phyloP scores from a whole-genome alignment of 2,113 vertebrate species.

The Cochlearius cochlearius region DNA sequence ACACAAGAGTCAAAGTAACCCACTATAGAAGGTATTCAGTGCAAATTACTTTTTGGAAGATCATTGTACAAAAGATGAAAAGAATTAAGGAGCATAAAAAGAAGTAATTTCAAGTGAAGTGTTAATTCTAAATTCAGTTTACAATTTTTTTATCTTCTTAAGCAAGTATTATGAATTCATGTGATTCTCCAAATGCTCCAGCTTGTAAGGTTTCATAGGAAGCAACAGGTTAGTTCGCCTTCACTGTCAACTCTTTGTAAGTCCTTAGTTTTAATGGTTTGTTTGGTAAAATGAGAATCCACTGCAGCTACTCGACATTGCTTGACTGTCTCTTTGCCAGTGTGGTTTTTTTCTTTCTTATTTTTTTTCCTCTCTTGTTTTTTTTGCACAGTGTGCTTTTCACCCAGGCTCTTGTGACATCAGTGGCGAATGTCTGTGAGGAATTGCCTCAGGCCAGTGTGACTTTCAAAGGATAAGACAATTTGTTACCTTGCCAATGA shows the following conservation, averaged over 20 bases:
- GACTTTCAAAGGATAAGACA: conserved; percentile 72
- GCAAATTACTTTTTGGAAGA: not conserved
- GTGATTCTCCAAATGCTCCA: not conserved
- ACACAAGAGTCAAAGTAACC: not conserved
- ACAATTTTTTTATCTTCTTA: not conserved
- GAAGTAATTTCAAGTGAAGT: not conserved
- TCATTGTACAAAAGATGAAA: not conserved
- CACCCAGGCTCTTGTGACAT: conserved; percentile 38
- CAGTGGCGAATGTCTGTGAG: conserved; percentile 28
- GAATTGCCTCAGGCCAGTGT: conserved; percentile 49
- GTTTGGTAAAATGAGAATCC: not conserved
- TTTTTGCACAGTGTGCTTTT: not conserved
- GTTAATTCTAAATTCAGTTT: not conserved
- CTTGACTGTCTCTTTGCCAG: not conserved
- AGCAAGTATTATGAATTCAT: not conserved
- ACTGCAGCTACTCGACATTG: not conserved
- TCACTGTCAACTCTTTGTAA: not conserved
- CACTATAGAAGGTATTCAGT: not conserved
- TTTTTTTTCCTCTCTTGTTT: not conserved
- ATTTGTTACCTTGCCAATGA: conserved; percentile 65
- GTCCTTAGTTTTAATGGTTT: not conserved
- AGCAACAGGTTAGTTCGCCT: not conserved
- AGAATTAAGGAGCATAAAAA: not conserved
- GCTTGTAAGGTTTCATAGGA: not conserved
- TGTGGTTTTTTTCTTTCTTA: not conserved